phyloP scores from a whole-genome alignment of 1,140 invertebrate genomes.

The Panulirus ornatus region DNA sequence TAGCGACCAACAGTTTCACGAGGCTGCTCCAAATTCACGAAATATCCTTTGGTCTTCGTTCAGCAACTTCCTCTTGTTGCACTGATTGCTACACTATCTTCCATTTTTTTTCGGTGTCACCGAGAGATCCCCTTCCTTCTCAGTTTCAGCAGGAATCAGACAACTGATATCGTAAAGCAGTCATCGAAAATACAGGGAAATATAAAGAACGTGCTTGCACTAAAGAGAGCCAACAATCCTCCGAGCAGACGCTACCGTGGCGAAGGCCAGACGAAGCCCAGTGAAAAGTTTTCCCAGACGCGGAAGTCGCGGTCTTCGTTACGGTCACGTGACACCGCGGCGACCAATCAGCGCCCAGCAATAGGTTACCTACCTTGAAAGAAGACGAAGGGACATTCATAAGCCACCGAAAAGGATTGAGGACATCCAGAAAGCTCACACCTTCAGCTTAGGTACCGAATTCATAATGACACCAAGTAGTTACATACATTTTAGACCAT shows the following conservation, averaged over 20 bases:
- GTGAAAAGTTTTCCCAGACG: conserved; percentile 21
- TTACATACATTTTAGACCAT: no score
- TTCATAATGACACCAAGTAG: no score
- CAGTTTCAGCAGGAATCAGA: neutral
- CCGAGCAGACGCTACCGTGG: neutral
- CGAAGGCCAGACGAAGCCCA: conserved; percentile 27
- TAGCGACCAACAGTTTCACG: conserved; percentile 49
- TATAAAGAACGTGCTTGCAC: neutral
- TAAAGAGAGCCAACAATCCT: no score
- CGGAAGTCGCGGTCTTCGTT: conserved; percentile 53
- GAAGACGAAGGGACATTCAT: conserved; percentile 54
- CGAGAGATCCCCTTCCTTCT: neutral
- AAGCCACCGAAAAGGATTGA: neutral
- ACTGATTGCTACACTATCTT: neutral
- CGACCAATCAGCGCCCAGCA: conserved; percentile 38
- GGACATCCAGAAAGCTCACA: no score
- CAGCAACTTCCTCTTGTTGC: neutral
- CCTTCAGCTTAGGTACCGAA: no score
- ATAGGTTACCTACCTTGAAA: conserved; percentile 46
- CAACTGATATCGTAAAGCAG: neutral
- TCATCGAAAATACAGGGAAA: neutral
- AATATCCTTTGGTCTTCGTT: neutral
- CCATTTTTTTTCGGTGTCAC: no score
- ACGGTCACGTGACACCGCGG: conserved; percentile 58
- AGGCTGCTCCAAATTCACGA: conserved; percentile 54